Evolutionary conservation across 2,888 invertebrate species (phyloP).

Genomic region (Tetheella fluctuosa): DNA sequence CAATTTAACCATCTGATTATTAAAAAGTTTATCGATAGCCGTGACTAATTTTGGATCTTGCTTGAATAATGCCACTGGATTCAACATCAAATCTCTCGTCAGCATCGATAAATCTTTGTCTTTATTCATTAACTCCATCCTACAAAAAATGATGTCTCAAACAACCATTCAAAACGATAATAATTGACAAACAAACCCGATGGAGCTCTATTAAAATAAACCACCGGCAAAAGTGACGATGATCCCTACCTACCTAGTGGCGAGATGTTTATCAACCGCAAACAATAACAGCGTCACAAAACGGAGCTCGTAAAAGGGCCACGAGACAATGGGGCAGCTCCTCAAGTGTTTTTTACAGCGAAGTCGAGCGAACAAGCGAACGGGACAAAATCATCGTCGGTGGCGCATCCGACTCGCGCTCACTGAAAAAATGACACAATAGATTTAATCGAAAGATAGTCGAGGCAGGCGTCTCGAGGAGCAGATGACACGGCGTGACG

Average conservation of each 20-base stretch:
- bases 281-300: slow-evolving; percentile 83
- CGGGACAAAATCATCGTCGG: slow-evolving; percentile 81
- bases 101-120: slow-evolving; percentile 59
- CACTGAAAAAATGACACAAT: slow-evolving; percentile 80
- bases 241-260: slow-evolving; percentile 81
- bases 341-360: slow-evolving; percentile 78
- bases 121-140: slow-evolving; percentile 73
- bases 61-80: slow-evolving; percentile 52
- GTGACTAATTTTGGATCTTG: slow-evolving; percentile 67
- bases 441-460: slow-evolving; percentile 83
- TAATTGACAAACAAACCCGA: slow-evolving; percentile 73
- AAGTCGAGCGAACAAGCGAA: slow-evolving; percentile 76
- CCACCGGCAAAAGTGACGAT: slow-evolving; percentile 78
- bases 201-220: slow-evolving; percentile 70
- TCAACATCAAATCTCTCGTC: slow-evolving; percentile 54
- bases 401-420: slow-evolving; percentile 80
- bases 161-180: slow-evolving; percentile 58
- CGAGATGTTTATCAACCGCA: slow-evolving; percentile 83
- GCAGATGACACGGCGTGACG: slow-evolving; percentile 84
- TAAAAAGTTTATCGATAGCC: slow-evolving; percentile 68
- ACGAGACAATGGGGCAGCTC: slow-evolving; percentile 79
- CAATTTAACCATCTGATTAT: slow-evolving; percentile 33
- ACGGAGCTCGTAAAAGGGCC: slow-evolving; percentile 81
- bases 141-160: slow-evolving; percentile 53
- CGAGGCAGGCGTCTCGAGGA: slow-evolving; percentile 80